Conservation (phyloP, 2,797 vertebrate genomes). For the Gouania willdenowi region DNA sequence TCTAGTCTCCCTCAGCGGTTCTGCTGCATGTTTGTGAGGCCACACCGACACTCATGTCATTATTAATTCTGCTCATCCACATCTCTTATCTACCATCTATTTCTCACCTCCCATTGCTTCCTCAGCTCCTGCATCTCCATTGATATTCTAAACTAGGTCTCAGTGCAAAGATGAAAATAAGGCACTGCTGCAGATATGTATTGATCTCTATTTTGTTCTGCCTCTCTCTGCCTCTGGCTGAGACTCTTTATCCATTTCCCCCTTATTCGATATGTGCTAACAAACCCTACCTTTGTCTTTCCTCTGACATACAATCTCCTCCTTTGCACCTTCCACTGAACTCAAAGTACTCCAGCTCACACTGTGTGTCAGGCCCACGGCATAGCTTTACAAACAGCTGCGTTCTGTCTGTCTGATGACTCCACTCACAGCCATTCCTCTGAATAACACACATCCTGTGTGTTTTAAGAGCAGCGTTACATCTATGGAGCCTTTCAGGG, state of each 20-base stretch:
- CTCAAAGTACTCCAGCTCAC: slow-evolving; percentile 4
- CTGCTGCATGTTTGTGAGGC: slow-evolving; percentile 8
- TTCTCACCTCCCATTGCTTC: slow-evolving; percentile 3
- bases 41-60: slow-evolving; percentile 2
- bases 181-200: slow-evolving; percentile 34
- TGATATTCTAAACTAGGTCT: slow-evolving; percentile 47
- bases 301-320: slow-evolving; percentile 7
- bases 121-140: slow-evolving; percentile 25
- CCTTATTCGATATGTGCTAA: slow-evolving; percentile 4
- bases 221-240: slow-evolving; percentile 11
- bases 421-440: slow-evolving; percentile 12
- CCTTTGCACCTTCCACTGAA: neutral
- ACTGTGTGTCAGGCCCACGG: slow-evolving; percentile 14
- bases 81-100: slow-evolving; percentile 5
- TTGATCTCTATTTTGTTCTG: slow-evolving; percentile 40
- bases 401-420: slow-evolving; percentile 6
- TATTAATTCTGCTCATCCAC: slow-evolving; percentile 32
- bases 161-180: slow-evolving; percentile 35
- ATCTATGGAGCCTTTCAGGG: slow-evolving; percentile 15
- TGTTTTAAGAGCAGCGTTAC: slow-evolving; percentile 17
- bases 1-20: too few species aligned
- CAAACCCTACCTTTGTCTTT: slow-evolving; percentile 12
- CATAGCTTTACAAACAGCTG: slow-evolving; percentile 14
- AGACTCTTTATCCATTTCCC: slow-evolving; percentile 24
- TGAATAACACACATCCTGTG: slow-evolving; percentile 25